Evolutionary conservation across 1,140 invertebrate genomes (phyloP).

Genomic region (Drosophila pseudoobscura): DNA sequence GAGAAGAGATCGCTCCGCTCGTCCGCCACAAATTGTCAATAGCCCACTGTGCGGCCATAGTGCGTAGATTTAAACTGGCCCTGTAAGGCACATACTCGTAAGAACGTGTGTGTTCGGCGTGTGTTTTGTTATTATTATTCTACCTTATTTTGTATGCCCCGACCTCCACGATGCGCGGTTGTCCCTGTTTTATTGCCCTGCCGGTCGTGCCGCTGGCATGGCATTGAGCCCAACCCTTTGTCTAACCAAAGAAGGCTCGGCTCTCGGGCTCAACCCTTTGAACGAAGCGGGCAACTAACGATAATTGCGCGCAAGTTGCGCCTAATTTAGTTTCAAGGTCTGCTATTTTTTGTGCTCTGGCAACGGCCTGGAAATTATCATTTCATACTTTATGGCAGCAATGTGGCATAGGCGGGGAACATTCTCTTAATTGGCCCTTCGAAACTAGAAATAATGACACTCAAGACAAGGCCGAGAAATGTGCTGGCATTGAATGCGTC

Average conservation of each 20-base stretch:
- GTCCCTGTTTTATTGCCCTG: constrained; percentile 63
- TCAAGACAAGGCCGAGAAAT: constrained; percentile 36
- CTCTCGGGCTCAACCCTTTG: constrained; percentile 35
- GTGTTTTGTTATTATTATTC: constrained; percentile 28
- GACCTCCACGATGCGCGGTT: constrained; percentile 16
- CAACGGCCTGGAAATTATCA: constrained; percentile 66
- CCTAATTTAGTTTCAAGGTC: constrained; percentile 77
- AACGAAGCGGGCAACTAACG: constrained; percentile 64
- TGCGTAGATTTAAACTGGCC: constrained; percentile 51
- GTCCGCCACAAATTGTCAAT: constrained; percentile 61
- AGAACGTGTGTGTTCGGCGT: constrained; percentile 3
- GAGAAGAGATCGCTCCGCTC: constrained; percentile 30
- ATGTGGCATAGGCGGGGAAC: constrained; percentile 46
- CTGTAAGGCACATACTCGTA: constrained; percentile 15
- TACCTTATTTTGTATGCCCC: constrained; percentile 53
- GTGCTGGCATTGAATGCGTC: constrained; percentile 13
- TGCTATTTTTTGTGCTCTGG: constrained; percentile 53
- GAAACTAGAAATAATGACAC: constrained; percentile 72
- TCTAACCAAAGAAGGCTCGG: constrained; percentile 1
- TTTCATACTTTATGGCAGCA: constrained; percentile 62
- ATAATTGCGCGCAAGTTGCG: constrained; percentile 77
- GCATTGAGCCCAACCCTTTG: constrained; percentile 55
- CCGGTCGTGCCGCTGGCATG: constrained; percentile 31
- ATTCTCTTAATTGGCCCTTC: constrained; percentile 55
- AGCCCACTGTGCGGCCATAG: constrained; percentile 71